These are phyloP conservation scores for Bimastos eiseni DNA, from an alignment of 2,888 invertebrate species.

Conservation along the genomic window DNA sequence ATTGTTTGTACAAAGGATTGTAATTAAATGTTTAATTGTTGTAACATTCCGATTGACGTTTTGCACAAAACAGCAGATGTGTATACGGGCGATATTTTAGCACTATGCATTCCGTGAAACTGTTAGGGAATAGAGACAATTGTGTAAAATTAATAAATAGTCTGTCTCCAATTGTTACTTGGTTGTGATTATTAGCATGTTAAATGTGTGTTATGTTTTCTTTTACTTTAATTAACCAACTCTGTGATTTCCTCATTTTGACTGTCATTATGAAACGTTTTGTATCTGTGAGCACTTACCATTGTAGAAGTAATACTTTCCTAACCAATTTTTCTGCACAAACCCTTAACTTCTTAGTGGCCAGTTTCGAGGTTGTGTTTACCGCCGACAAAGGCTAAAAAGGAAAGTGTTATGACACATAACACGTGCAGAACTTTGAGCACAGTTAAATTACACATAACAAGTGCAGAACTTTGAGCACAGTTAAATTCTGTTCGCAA, in stretches of 20 bases:
- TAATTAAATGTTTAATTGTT: slow-evolving; percentile 13
- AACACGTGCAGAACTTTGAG: not conserved
- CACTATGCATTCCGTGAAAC: slow-evolving; percentile 15
- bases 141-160: not conserved
- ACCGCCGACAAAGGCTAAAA: not conserved
- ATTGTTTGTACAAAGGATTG: not conserved
- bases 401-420: not conserved
- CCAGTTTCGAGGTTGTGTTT: not conserved
- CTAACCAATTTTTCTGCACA: not conserved
- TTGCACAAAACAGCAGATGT: slow-evolving; percentile 13
- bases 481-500: not conserved
- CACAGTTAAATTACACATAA: no score
- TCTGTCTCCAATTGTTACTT: not conserved
- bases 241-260: not conserved
- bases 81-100: slow-evolving; percentile 22
- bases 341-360: not conserved
- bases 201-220: not conserved
- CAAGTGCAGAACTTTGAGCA: no score
- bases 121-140: slow-evolving; percentile 19
- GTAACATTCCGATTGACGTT: slow-evolving; percentile 13
- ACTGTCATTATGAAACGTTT: not conserved
- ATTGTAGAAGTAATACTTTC: not conserved
- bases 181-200: not conserved
- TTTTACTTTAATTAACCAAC: not conserved
- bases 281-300: not conserved